Percentiles rank a stretch among this genome's conserved stretches.
phyloP scores from a whole-genome alignment of 1,140 invertebrate genomes.

The Euborellia annulipes region DNA sequence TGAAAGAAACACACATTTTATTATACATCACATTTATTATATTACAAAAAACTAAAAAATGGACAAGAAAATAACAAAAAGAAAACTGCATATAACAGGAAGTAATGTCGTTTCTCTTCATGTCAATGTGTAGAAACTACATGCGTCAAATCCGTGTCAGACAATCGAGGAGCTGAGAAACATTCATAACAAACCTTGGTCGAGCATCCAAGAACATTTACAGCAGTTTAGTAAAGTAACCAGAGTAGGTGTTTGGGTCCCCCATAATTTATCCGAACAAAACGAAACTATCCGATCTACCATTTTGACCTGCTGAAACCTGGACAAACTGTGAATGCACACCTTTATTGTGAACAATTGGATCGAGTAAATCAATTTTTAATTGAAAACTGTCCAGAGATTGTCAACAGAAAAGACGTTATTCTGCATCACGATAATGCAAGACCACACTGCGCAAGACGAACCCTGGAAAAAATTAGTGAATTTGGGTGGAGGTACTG shows the following conservation, averaged over 20 bases:
- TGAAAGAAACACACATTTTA: too few species aligned
- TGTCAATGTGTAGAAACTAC: too few species aligned
- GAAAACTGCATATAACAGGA: too few species aligned
- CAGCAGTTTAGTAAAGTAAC: too few species aligned
- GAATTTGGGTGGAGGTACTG: slow-evolving; percentile 1
- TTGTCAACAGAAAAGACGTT: not conserved
- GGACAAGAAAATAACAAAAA: too few species aligned
- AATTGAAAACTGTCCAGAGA: slow-evolving; percentile 3
- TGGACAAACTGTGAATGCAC: slow-evolving; percentile 2
- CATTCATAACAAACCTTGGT: slow-evolving; percentile 3
- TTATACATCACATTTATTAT: too few species aligned
- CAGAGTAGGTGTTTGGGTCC: not conserved
- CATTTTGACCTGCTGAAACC: slow-evolving; percentile 4
- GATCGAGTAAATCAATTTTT: not conserved
- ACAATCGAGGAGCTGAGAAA: not conserved
- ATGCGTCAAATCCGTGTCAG: slow-evolving; percentile 2
- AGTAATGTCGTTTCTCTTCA: too few species aligned
- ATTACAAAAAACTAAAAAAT: too few species aligned
- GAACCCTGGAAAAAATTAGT: too few species aligned
- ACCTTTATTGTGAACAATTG: not conserved
- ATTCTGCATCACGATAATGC: too few species aligned
- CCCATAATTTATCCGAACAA: slow-evolving; percentile 4
- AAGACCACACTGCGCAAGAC: too few species aligned
- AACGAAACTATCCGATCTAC: not conserved
- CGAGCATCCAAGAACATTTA: too few species aligned